Percentiles rank a stretch among this genome's conserved stretches.
phyloP scores from a whole-genome alignment of 2,888 invertebrate genomes.

The Boloria selene region DNA sequence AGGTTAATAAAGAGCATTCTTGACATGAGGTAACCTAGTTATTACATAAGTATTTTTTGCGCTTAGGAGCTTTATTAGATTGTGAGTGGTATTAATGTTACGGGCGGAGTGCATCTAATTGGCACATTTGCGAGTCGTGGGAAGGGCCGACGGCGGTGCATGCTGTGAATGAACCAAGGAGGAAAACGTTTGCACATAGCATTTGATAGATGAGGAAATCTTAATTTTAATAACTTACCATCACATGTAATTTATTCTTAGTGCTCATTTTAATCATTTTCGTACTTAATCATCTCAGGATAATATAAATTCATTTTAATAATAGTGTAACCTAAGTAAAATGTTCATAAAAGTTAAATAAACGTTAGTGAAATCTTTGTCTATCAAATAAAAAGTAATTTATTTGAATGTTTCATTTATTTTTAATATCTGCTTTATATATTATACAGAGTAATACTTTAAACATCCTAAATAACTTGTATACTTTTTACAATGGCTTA shows the following conservation, averaged over 20 bases:
- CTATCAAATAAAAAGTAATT: background rate
- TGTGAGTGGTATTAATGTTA: conserved; percentile 37
- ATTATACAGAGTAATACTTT: no score
- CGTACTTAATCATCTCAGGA: no score
- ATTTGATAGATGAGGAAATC: conserved; percentile 21
- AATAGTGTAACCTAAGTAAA: no score
- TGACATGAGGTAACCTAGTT: conserved; percentile 10
- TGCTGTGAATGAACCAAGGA: conserved; percentile 35
- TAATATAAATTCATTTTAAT: no score
- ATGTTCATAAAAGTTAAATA: no score
- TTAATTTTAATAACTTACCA: conserved; percentile 12
- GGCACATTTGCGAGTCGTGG: conserved; percentile 53
- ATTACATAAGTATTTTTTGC: conserved; percentile 27
- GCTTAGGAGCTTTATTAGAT: conserved; percentile 27
- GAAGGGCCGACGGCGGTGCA: conserved; percentile 45
- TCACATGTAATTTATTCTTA: background rate
- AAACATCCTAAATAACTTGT: background rate
- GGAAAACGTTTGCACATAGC: conserved; percentile 29
- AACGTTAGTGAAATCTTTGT: no score
- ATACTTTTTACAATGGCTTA: background rate
- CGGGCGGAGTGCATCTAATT: conserved; percentile 58
- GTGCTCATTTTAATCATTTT: no score
- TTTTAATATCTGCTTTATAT: no score
- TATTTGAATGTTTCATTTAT: background rate
- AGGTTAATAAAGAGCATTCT: background rate